Conservation (phyloP, 2,113 vertebrate species). For the Bujurquina vittata region DNA sequence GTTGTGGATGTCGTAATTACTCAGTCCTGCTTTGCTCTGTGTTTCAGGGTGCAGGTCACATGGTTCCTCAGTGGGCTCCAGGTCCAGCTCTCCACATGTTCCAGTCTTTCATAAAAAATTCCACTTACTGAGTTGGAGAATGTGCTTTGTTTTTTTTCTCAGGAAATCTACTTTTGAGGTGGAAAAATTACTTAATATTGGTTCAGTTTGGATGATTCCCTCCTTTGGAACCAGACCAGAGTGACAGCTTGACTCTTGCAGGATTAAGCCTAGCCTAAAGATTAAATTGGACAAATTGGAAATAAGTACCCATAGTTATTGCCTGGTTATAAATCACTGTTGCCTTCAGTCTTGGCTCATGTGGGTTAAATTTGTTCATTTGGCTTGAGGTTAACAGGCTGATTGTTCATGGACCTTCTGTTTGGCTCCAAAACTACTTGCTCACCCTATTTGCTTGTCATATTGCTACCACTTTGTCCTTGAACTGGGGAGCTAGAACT, state of each 20-base stretch:
- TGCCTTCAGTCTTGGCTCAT: neutral
- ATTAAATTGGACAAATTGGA: neutral
- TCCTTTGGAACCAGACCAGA: no score
- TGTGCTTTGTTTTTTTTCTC: neutral
- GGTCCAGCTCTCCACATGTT: conserved; percentile 63
- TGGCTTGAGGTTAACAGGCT: neutral
- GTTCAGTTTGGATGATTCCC: neutral
- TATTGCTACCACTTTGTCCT: neutral
- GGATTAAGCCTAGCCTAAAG: neutral
- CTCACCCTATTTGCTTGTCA: neutral
- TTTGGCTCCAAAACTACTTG: neutral
- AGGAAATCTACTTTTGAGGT: neutral
- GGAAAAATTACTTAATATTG: neutral
- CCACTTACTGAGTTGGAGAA: neutral
- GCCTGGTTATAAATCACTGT: neutral
- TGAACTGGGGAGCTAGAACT: neutral
- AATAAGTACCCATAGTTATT: neutral
- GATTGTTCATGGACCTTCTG: neutral
- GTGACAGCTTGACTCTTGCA: no score
- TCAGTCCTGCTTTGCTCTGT: conserved; percentile 2
- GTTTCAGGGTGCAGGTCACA: conserved; percentile 83
- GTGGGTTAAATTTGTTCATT: neutral
- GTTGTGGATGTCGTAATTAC: neutral
- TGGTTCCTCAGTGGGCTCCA: conserved; percentile 86
- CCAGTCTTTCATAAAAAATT: neutral